Base-by-base conservation (phyloP, 2,113 vertebrate genomes). In the Thunnus thynnus region DNA sequence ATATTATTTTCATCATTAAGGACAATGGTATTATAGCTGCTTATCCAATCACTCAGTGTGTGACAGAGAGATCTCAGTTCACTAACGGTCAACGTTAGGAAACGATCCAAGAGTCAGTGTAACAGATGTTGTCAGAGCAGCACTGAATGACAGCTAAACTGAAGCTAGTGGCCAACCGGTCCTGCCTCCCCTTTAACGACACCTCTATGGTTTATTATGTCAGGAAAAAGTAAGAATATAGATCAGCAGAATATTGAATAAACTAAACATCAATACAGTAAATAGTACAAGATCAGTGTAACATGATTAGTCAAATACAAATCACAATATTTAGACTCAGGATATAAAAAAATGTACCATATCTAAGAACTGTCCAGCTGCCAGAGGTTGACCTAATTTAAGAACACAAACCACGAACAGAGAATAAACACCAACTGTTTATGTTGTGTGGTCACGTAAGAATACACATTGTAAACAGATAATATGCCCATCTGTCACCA, bases 401-500 rank as follows among this genome's bases (percentile, higher is more conserved):
- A 61, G 11, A 70, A 58, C 17, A 67, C 17, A 66, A 47, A 73
- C 18, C 62, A 66, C 30, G 66, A 76, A 82, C 46, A 60, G 54
- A 36, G 50, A 71, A 76, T 60, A 66, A 85, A 82, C 61, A 83
- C 22, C 54, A 36, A 48, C 16, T 41, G 70, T 79, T 75, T 41
- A 8, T 52, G 46, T 50, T 68, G 30, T 52, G 20, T 18, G 30
- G 50, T 84, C 50, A 72, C 52, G 1, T 0, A 2, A 46, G 17
- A 64, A 64, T 36, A 67, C 54, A 83, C 72, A 72, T 48, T 66
- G 60, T 20, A 41, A 9, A 5, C 70, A 70, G 52, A 86, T 69
- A 69, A 62, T 68, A 65, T 61, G 68, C 8, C 72, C 86, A 85
- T 89, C 88, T 89, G 88, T 88, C 64, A 82, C 27, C 55, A 72